Evolutionary conservation across 2,797 vertebrate species (phyloP).

Genomic region (Spizella passerina): DNA sequence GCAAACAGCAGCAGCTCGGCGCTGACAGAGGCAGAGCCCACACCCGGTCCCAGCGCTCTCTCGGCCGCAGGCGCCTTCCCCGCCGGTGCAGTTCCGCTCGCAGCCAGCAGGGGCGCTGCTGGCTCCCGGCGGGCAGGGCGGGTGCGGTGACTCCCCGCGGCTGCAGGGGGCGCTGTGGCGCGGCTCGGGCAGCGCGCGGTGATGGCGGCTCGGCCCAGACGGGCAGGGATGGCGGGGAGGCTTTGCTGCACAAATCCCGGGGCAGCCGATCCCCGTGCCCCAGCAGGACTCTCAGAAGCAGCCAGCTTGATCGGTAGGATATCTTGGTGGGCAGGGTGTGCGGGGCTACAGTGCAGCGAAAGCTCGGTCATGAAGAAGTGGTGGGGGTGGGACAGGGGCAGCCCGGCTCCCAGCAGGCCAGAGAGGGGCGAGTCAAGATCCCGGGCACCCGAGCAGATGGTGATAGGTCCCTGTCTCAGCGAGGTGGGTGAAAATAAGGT

Average conservation of each 20-base stretch:
- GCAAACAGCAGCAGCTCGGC: neutral
- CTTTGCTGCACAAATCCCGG: neutral
- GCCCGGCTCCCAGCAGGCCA: neutral
- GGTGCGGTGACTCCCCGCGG: neutral
- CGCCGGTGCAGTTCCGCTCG: neutral
- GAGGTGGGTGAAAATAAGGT: no score
- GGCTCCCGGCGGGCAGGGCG: neutral
- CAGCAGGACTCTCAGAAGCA: neutral
- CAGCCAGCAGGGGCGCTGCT: neutral
- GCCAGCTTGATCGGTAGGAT: rapidly evolving
- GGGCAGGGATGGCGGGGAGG: neutral
- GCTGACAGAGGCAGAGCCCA: neutral
- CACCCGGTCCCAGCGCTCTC: neutral
- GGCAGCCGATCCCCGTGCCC: neutral
- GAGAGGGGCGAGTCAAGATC: neutral
- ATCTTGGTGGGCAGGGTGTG: no score
- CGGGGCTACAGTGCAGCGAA: rapidly evolving
- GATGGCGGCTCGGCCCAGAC: neutral
- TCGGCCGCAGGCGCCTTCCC: neutral
- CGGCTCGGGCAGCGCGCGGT: rapidly evolving
- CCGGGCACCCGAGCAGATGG: rapidly evolving
- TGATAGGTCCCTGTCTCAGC: no score
- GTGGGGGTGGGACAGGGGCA: rapidly evolving
- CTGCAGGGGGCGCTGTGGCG: neutral
- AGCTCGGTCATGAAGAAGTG: neutral